Percentiles rank a stretch among this genome's conserved stretches.
Conservation (phyloP, 2,113 vertebrate genomes). For the Oryzias curvinotus region DNA sequence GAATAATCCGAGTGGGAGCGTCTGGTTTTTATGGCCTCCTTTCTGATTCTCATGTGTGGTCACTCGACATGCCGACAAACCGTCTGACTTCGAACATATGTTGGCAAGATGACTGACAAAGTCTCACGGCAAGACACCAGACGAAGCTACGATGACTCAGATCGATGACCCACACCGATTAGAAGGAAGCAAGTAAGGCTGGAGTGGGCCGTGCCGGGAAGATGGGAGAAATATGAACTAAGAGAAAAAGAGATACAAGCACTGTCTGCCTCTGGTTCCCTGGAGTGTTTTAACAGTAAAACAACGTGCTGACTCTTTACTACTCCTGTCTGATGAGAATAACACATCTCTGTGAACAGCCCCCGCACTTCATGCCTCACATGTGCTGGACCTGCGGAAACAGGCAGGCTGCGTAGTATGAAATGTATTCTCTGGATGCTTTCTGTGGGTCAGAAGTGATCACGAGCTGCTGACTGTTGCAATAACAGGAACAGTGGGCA, state of each 20-base stretch:
- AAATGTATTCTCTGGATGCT: constrained; percentile 29
- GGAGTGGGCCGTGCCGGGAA: constrained; percentile 53
- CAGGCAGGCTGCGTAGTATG: constrained; percentile 19
- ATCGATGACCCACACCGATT: constrained; percentile 28
- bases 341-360: constrained; percentile 68
- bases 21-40: constrained; percentile 48
- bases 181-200: constrained; percentile 36
- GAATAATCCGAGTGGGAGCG: constrained; percentile 45
- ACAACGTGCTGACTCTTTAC: constrained; percentile 73
- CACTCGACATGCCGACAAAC: constrained; percentile 48
- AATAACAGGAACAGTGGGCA: constrained; percentile 34
- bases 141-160: constrained; percentile 45
- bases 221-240: constrained; percentile 56
- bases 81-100: constrained; percentile 24
- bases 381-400: constrained; percentile 45
- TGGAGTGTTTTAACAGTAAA: constrained; percentile 67
- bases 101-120: constrained; percentile 36
- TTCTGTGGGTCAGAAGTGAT: constrained; percentile 38
- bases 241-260: constrained; percentile 67
- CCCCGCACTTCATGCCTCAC: constrained; percentile 44
- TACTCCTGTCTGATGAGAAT: constrained; percentile 72
- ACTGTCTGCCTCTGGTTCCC: constrained; percentile 63
- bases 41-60: constrained; percentile 55
- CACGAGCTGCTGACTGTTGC: constrained; percentile 36
- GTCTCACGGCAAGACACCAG: too few relatives aligned